Evolutionary conservation across 92 coral and sea anemone genomes (phyloP).

Genomic region (Palythoa caribaeorum): DNA sequence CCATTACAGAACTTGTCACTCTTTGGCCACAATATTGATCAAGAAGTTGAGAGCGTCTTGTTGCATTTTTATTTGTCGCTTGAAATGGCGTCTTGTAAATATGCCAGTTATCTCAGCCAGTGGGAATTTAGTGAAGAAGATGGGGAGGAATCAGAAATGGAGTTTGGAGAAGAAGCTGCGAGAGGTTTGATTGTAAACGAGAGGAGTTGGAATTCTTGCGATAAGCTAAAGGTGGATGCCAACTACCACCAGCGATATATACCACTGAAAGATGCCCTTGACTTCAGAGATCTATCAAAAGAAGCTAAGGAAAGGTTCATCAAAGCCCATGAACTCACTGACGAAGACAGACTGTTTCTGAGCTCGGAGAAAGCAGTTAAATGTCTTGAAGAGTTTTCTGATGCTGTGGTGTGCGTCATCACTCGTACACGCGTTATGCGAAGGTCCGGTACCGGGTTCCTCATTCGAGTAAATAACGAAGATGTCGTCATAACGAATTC

Average conservation of each 20-base stretch:
- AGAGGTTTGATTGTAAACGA: constrained; percentile 33
- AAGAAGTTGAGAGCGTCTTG: no score
- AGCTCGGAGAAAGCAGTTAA: constrained; percentile 38
- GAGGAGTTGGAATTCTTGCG: constrained; percentile 40
- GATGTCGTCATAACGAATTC: no score
- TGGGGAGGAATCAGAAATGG: background rate
- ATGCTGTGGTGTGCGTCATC: constrained; percentile 21
- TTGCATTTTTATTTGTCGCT: no score
- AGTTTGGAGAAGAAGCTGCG: constrained; percentile 52
- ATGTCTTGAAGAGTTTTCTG: constrained; percentile 4
- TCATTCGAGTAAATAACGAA: no score
- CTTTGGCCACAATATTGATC: no score
- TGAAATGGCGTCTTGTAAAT: no score
- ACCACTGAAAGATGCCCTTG: constrained; percentile 47
- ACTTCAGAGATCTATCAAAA: constrained; percentile 29
- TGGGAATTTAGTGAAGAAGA: no score
- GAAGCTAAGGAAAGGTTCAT: constrained; percentile 40
- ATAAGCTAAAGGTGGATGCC: constrained; percentile 39
- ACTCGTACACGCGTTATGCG: no score
- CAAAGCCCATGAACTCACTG: constrained; percentile 15
- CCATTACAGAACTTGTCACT: no score
- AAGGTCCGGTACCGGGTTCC: no score
- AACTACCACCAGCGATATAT: constrained; percentile 55
- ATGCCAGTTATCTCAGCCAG: no score
- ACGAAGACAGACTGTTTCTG: constrained; percentile 52